A percentile compares a stretch with the other conserved stretches of the same genome.
Conservation (phyloP, 2,797 vertebrate species). For the Sitta carolinensis region DNA sequence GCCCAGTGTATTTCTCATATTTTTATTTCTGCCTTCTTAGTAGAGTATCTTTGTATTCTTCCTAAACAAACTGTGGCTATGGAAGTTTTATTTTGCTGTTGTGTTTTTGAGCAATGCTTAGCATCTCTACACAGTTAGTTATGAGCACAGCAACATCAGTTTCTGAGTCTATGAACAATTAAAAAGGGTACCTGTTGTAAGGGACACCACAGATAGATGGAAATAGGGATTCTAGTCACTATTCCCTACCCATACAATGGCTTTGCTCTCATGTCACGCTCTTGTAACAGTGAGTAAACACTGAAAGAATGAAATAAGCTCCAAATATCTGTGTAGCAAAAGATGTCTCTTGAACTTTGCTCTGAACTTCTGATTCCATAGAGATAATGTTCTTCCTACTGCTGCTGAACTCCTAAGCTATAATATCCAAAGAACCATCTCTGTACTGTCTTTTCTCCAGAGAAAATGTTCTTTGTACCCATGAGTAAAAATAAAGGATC, state of each 20-base stretch:
- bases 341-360: neutral
- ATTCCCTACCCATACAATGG: neutral
- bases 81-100: neutral
- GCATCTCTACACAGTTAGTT: rapidly evolving
- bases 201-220: neutral
- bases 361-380: neutral
- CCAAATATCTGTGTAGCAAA: neutral
- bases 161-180: neutral
- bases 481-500: neutral
- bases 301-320: neutral
- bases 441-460: neutral
- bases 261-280: neutral
- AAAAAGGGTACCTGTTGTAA: neutral
- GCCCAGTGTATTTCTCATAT: neutral
- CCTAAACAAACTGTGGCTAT: neutral
- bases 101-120: neutral
- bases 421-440: neutral
- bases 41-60: neutral
- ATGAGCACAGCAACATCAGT: neutral
- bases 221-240: neutral
- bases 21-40: neutral
- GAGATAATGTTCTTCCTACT: neutral
- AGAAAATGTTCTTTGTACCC: neutral
- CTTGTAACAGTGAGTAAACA: neutral
- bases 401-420: neutral